A percentile compares a stretch with the other conserved stretches of the same genome.
phyloP scores from a whole-genome alignment of 2,113 vertebrate genomes.

The Macheiramphus alcinus region DNA sequence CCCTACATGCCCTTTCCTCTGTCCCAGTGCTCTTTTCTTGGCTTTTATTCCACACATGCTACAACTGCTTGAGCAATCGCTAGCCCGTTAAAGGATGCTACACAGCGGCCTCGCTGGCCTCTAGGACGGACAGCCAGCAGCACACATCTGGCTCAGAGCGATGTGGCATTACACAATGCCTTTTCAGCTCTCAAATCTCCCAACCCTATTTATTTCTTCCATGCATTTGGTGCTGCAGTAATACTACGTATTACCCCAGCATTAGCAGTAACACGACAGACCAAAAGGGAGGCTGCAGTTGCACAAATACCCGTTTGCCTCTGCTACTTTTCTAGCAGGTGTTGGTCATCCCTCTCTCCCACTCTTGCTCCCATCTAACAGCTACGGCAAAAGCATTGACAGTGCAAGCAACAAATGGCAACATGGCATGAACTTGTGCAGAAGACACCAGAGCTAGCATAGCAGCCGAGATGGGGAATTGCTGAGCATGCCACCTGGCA shows the following conservation, averaged over 20 bases:
- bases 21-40: background rate
- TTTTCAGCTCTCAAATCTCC: background rate
- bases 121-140: background rate
- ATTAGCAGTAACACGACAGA: accelerated
- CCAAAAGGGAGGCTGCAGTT: background rate
- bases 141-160: accelerated
- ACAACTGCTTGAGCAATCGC: background rate
- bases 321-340: background rate
- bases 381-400: accelerated
- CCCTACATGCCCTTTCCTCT: background rate
- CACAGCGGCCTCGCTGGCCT: accelerated
- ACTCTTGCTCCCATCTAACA: background rate
- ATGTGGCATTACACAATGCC: accelerated
- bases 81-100: background rate
- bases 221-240: background rate
- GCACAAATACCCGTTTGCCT: background rate
- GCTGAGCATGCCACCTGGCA: background rate
- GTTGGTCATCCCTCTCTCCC: background rate
- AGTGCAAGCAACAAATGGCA: background rate
- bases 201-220: background rate
- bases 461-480: background rate
- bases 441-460: background rate
- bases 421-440: accelerated
- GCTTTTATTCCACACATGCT: background rate
- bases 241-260: accelerated